These are phyloP conservation scores for Pipra filicauda DNA, from an alignment of 2,113 vertebrate species.

Conservation along the genomic window DNA sequence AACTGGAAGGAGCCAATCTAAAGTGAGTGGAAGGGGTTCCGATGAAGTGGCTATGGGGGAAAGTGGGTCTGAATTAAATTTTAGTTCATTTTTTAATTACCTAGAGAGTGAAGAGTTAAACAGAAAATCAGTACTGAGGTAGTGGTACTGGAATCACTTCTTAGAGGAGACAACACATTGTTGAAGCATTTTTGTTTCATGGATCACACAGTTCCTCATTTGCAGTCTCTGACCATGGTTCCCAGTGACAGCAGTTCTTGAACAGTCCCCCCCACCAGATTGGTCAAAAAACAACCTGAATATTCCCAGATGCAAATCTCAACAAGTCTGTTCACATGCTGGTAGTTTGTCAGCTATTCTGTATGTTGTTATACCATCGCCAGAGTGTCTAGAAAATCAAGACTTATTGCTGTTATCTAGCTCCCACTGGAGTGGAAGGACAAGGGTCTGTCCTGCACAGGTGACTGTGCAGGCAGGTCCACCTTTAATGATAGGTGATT, in stretches of 20 bases:
- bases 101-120: not conserved
- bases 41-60: not conserved
- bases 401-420: not conserved
- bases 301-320: not conserved
- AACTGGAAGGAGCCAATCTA: not conserved
- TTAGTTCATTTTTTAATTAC: not conserved
- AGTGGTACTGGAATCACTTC: not conserved
- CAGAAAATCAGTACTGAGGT: not conserved
- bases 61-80: not conserved
- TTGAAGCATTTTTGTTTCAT: not conserved
- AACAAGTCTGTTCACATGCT: rapidly evolving
- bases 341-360: not conserved
- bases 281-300: not conserved
- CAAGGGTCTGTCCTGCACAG: not conserved
- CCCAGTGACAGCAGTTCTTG: not conserved
- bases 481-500: not conserved
- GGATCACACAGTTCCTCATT: not conserved
- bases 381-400: not conserved
- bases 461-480: not conserved
- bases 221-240: not conserved
- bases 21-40: not conserved
- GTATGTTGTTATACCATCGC: rapidly evolving
- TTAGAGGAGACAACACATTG: not conserved
- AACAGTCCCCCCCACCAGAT: not conserved
- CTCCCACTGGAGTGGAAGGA: not conserved